These are phyloP conservation scores for Ischnus inquisitorius DNA, from an alignment of 2,888 invertebrate species.

Conservation along the genomic window DNA sequence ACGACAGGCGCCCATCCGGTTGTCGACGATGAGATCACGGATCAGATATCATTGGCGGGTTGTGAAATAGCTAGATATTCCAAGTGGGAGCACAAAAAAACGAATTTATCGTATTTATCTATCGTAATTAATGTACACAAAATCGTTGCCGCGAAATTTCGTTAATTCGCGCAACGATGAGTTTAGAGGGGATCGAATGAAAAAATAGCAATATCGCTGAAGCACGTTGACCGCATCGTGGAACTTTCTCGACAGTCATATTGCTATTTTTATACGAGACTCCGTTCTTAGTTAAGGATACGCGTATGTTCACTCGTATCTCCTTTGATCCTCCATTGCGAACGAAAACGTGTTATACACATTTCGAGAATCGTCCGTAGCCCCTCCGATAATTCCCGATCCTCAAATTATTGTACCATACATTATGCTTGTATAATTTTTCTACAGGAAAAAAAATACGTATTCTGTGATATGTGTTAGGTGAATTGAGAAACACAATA, in stretches of 20 bases:
- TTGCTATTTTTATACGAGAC: too few species aligned
- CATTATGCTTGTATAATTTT: slow-evolving; percentile 77
- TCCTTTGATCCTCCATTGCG: slow-evolving; percentile 9
- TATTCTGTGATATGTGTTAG: slow-evolving; percentile 85
- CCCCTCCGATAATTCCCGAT: slow-evolving; percentile 36
- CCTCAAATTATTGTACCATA: slow-evolving; percentile 73
- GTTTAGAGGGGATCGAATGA: neutral
- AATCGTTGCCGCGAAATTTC: slow-evolving; percentile 41
- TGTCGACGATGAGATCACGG: slow-evolving; percentile 38
- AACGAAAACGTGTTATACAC: slow-evolving; percentile 41
- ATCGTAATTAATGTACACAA: slow-evolving; percentile 53
- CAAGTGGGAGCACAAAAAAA: slow-evolving; percentile 62
- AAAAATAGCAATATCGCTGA: too few species aligned
- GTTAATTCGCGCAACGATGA: slow-evolving; percentile 4
- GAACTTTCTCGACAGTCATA: too few species aligned
- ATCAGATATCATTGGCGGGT: slow-evolving; percentile 54
- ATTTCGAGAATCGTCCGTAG: neutral
- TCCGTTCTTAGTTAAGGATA: neutral
- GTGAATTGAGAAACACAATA: slow-evolving; percentile 79
- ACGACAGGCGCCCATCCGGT: neutral
- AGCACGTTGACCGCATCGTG: too few species aligned
- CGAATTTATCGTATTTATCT: slow-evolving; percentile 53
- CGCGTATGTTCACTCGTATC: neutral
- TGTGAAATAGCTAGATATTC: slow-evolving; percentile 66
- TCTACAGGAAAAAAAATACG: slow-evolving; percentile 78